Percentiles rank a stretch among this genome's conserved stretches.
These are phyloP conservation scores for Coturnix japonica DNA, from an alignment of 2,113 vertebrate species.

Conservation along the genomic window DNA sequence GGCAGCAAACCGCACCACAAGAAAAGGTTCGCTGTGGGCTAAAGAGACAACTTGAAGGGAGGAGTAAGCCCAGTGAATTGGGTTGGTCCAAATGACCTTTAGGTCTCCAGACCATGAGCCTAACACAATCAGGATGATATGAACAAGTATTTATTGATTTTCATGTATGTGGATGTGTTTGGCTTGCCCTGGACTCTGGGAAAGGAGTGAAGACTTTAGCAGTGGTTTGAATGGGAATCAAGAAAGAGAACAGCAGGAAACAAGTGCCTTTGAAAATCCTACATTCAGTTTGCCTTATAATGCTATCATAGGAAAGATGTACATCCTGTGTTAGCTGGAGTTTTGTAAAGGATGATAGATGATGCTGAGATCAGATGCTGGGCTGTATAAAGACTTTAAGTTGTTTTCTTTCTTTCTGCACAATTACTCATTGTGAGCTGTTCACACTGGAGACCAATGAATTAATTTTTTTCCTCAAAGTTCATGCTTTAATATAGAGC, in stretches of 20 bases:
- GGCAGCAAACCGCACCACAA: neutral
- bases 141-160: neutral
- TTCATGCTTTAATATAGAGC: slow-evolving; percentile 47
- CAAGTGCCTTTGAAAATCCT: slow-evolving; percentile 7
- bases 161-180: neutral
- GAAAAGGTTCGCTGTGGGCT: neutral
- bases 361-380: neutral
- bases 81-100: neutral
- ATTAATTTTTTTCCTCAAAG: slow-evolving; percentile 45
- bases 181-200: neutral
- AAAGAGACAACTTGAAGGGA: neutral
- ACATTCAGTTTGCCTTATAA: neutral
- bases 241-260: neutral
- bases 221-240: neutral
- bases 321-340: neutral
- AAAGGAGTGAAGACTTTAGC: neutral
- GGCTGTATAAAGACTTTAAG: neutral
- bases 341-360: neutral
- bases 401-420: slow-evolving; percentile 10
- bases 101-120: neutral
- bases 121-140: neutral
- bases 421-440: neutral
- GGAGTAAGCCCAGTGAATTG: neutral
- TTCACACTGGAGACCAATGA: neutral
- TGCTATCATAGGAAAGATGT: neutral